Evolutionary conservation across 2,113 vertebrate genomes (phyloP).

Genomic region (Hippocampus zosterae): DNA sequence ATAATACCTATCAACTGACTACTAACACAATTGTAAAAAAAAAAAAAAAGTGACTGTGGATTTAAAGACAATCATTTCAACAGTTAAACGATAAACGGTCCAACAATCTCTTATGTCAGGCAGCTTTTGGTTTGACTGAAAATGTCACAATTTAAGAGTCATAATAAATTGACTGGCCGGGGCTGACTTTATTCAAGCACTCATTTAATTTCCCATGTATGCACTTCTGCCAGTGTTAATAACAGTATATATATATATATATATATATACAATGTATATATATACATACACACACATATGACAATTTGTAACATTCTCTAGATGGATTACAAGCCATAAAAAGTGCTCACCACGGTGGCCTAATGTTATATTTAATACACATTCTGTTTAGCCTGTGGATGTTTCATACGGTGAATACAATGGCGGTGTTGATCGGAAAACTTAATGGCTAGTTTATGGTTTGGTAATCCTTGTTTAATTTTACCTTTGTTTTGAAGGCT

Average conservation of each 20-base stretch:
- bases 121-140: not conserved
- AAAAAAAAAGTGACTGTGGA: not conserved
- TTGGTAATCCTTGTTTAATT: not conserved
- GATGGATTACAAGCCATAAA: constrained; percentile 59
- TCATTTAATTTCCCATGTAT: not conserved
- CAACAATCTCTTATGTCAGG: not conserved
- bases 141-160: not conserved
- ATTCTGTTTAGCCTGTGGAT: not conserved
- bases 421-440: constrained; percentile 16
- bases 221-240: not conserved
- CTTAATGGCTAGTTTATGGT: constrained; percentile 8
- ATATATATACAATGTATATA: too few species aligned
- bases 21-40: not conserved
- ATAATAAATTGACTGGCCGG: not conserved
- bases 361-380: constrained; percentile 55
- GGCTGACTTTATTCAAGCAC: not conserved
- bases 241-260: not conserved
- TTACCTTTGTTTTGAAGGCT: not conserved
- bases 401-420: not conserved
- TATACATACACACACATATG: too few species aligned
- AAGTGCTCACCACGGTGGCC: constrained; percentile 82
- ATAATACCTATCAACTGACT: not conserved
- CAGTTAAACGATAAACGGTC: not conserved
- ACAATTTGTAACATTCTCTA: too few species aligned
- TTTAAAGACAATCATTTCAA: constrained; percentile 4